Conservation (phyloP, 2,113 vertebrate species). For the Camelus bactrianus region DNA sequence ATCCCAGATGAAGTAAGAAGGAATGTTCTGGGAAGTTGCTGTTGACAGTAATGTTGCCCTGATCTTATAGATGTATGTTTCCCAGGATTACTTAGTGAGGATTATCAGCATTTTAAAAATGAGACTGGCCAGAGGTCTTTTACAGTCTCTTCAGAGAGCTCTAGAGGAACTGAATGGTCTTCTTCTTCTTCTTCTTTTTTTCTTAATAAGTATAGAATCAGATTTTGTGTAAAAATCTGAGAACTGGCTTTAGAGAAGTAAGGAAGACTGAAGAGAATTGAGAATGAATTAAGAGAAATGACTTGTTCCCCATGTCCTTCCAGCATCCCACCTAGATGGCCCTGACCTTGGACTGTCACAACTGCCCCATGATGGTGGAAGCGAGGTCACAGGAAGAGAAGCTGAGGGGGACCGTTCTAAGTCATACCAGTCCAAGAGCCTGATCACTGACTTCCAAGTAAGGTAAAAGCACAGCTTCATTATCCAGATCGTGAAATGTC, state of each 20-base stretch:
- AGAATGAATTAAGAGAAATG: background rate
- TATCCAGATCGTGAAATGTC: slow-evolving; percentile 30
- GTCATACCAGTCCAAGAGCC: background rate
- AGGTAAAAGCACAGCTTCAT: slow-evolving; percentile 4
- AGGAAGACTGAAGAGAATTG: background rate
- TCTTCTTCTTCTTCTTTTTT: background rate
- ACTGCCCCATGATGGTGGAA: background rate
- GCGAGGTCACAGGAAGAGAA: background rate
- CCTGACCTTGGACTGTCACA: background rate
- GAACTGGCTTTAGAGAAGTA: background rate
- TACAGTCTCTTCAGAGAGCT: background rate
- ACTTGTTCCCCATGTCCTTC: background rate
- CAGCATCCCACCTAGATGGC: no score
- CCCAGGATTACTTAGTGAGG: background rate
- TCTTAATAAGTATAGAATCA: background rate
- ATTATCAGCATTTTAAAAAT: background rate
- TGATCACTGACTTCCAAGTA: slow-evolving; percentile 44
- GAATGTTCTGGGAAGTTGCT: slow-evolving; percentile 54
- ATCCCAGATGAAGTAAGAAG: slow-evolving; percentile 48
- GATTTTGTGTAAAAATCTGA: slow-evolving; percentile 20
- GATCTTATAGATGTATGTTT: slow-evolving; percentile 20
- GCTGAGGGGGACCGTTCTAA: background rate
- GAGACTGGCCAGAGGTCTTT: background rate
- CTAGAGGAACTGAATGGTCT: background rate
- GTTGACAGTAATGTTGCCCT: background rate